These are phyloP conservation scores for Papilio aristodemus DNA, from an alignment of 1,140 invertebrate genomes.

Conservation along the genomic window DNA sequence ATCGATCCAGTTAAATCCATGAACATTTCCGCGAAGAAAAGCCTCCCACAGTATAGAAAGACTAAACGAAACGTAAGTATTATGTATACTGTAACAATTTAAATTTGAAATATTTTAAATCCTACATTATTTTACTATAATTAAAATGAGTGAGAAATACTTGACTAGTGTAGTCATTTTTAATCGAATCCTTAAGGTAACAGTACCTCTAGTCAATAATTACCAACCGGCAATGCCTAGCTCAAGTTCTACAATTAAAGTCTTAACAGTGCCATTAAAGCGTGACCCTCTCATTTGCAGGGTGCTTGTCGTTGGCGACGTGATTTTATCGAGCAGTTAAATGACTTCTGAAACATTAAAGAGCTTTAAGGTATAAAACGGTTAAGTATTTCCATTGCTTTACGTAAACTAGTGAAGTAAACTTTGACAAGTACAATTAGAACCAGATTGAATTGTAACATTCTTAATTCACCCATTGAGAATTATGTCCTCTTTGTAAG, in stretches of 20 bases:
- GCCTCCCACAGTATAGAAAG: too few species aligned
- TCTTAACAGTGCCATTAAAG: constrained; percentile 33
- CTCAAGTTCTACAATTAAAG: constrained; percentile 32
- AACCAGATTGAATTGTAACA: neutral
- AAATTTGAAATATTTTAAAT: too few species aligned
- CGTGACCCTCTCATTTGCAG: constrained; percentile 33
- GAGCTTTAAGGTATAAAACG: constrained; percentile 32
- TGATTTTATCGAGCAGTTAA: constrained; percentile 32
- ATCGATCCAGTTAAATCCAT: too few species aligned
- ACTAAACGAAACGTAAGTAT: too few species aligned
- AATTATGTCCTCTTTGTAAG: too few species aligned
- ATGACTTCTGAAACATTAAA: constrained; percentile 30
- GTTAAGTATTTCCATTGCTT: constrained; percentile 18
- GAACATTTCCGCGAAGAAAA: too few species aligned
- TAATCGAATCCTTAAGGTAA: constrained; percentile 16
- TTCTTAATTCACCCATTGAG: neutral
- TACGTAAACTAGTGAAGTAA: neutral
- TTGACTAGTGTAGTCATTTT: neutral
- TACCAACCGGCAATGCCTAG: constrained; percentile 19
- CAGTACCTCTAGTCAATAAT: constrained; percentile 29
- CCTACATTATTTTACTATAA: neutral
- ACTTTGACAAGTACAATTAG: neutral
- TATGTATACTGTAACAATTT: too few species aligned
- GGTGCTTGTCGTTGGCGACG: constrained; percentile 32
- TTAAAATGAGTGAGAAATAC: neutral